These are phyloP conservation scores for Calidris pugnax DNA, from an alignment of 2,113 vertebrate genomes.

Conservation along the genomic window DNA sequence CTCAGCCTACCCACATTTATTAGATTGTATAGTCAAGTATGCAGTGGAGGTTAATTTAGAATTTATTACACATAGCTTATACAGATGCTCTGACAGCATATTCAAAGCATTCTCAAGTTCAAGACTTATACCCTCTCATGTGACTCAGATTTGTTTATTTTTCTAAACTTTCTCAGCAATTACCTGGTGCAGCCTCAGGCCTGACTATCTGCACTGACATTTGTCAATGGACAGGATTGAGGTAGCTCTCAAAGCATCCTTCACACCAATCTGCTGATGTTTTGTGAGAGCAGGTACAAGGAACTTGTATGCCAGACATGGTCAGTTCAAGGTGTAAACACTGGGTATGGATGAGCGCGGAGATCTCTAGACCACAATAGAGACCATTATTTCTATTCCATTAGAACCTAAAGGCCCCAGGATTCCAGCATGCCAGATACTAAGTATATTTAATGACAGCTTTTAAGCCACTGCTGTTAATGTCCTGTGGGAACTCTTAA, in stretches of 20 bases:
- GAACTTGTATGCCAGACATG: fast-evolving
- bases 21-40: neutral
- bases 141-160: neutral
- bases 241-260: neutral
- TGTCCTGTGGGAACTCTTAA: neutral
- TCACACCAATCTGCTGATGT: neutral
- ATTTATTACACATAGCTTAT: neutral
- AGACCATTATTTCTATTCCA: neutral
- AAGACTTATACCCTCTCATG: neutral
- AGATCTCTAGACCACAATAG: neutral
- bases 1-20: neutral
- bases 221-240: neutral
- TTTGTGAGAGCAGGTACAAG: neutral
- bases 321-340: neutral
- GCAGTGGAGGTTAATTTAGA: neutral
- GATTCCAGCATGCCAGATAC: neutral
- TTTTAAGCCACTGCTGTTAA: neutral
- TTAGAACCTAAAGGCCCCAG: neutral
- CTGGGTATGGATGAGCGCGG: neutral
- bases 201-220: neutral
- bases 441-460: neutral
- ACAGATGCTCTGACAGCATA: neutral
- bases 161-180: neutral
- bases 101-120: neutral
- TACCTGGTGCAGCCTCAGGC: neutral